Evolutionary conservation across 2,113 vertebrate species (phyloP).

Genomic region (Oryzias woworae): DNA sequence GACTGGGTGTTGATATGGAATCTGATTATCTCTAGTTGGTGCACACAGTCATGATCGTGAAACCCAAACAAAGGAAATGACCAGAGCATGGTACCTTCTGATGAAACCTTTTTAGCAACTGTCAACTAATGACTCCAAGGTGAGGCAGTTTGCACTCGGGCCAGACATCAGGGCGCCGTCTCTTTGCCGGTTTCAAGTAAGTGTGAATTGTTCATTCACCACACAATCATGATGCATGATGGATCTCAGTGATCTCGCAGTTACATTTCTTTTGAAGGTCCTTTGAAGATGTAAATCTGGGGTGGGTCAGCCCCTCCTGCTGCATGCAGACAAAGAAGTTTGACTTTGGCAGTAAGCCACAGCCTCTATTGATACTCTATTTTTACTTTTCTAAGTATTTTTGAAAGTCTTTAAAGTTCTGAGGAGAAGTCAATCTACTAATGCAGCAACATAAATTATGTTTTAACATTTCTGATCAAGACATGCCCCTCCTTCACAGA

Average conservation of each 20-base stretch:
- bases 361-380: not conserved
- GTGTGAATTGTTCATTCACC: constrained; percentile 61
- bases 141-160: constrained; percentile 53
- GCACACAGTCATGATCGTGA: not conserved
- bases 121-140: constrained; percentile 58
- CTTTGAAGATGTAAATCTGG: constrained; percentile 65
- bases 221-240: constrained; percentile 65
- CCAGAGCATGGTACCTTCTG: not conserved
- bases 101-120: constrained; percentile 3
- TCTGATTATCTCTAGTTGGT: too few relatives aligned
- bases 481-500: too few relatives aligned
- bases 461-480: too few relatives aligned
- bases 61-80: not conserved
- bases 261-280: constrained; percentile 70
- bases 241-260: constrained; percentile 63
- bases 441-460: too few relatives aligned
- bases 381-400: not conserved
- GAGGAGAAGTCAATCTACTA: too few relatives aligned
- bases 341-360: constrained; percentile 25
- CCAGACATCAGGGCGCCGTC: constrained; percentile 73
- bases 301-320: constrained; percentile 10
- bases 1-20: too few relatives aligned
- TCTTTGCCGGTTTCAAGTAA: constrained; percentile 35
- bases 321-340: constrained; percentile 35
- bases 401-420: too few relatives aligned